These are phyloP conservation scores for Ooceraea biroi DNA, from an alignment of 1,140 invertebrate species.

Conservation along the genomic window DNA sequence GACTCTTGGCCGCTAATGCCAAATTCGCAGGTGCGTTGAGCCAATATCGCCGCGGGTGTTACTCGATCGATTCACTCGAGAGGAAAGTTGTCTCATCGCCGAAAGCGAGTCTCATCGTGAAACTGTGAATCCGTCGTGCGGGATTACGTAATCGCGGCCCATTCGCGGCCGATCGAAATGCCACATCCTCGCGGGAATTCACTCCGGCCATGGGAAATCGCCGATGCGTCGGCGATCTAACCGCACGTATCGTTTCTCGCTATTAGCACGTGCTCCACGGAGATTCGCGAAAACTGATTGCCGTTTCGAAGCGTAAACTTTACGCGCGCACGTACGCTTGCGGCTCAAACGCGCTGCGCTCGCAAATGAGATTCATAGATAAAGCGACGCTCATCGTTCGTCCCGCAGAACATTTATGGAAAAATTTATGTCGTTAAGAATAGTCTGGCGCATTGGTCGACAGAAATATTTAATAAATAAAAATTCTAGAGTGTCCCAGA, in stretches of 20 bases:
- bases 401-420: too few species aligned
- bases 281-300: background rate
- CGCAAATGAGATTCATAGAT: too few species aligned
- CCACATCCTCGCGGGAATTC: slow-evolving; percentile 63
- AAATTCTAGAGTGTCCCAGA: background rate
- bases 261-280: background rate
- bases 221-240: background rate
- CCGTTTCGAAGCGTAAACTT: background rate
- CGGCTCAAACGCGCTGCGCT: too few species aligned
- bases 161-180: slow-evolving; percentile 68
- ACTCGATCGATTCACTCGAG: slow-evolving; percentile 51
- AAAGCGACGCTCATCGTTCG: too few species aligned
- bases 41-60: slow-evolving; percentile 16
- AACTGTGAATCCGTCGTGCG: slow-evolving; percentile 69
- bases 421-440: too few species aligned
- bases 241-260: slow-evolving; percentile 4
- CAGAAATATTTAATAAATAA: too few species aligned
- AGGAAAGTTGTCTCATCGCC: slow-evolving; percentile 73
- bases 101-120: slow-evolving; percentile 73
- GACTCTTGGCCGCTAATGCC: background rate
- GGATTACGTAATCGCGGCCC: slow-evolving; percentile 65
- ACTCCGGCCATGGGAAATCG: slow-evolving; percentile 59
- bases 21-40: background rate
- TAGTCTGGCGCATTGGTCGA: too few species aligned
- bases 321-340: too few species aligned